A percentile compares a stretch with the other conserved stretches of the same genome.
phyloP scores from a whole-genome alignment of 2,113 vertebrate species.

The Lethenteron camtschaticum region DNA sequence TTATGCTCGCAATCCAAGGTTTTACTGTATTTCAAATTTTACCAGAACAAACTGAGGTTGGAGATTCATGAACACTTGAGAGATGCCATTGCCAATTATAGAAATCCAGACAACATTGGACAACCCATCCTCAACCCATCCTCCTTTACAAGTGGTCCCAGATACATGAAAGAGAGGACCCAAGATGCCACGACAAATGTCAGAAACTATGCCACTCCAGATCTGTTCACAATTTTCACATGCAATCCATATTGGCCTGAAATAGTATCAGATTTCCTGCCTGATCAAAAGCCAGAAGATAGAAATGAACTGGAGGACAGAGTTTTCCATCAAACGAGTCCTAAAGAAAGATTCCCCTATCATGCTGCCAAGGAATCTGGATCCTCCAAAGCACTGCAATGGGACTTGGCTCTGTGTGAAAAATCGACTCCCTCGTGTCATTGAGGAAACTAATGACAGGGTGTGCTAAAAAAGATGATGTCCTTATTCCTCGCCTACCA shows the following conservation, averaged over 20 bases:
- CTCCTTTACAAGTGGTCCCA: neutral
- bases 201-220: neutral
- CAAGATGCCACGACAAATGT: neutral
- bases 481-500: neutral
- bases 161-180: neutral
- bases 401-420: neutral
- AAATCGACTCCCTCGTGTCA: neutral
- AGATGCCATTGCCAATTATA: neutral
- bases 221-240: neutral
- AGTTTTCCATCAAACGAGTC: neutral
- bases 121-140: neutral
- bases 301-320: neutral
- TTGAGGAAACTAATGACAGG: neutral
- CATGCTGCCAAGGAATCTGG: neutral
- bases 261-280: neutral
- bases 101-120: neutral
- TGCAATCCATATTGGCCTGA: constrained; percentile 1
- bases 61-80: neutral
- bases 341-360: neutral
- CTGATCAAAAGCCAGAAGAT: neutral
- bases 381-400: neutral
- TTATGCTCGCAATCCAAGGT: too few species aligned
- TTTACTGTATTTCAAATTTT: neutral
- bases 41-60: neutral
- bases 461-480: neutral